phyloP scores from a whole-genome alignment of 2,888 invertebrate genomes.

The Mythimna albipuncta region DNA sequence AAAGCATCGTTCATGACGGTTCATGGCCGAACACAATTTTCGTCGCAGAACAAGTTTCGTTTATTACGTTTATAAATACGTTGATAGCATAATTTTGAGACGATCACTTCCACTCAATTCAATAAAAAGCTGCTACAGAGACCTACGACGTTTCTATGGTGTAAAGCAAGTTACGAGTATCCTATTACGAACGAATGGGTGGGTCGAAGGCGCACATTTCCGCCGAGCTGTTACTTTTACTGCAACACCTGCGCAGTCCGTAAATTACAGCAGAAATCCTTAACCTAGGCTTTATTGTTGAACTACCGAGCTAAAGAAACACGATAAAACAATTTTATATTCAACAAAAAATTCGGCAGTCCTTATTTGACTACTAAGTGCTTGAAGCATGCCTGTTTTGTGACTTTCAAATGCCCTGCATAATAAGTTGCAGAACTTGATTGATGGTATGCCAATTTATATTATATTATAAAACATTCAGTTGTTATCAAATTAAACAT shows the following conservation, averaged over 20 bases:
- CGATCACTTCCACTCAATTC: conserved; percentile 32
- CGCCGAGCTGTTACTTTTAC: conserved; percentile 69
- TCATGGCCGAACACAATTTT: conserved; percentile 16
- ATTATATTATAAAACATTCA: too few species aligned
- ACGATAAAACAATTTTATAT: conserved; percentile 71
- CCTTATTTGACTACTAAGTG: conserved; percentile 14
- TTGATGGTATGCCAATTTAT: not conserved
- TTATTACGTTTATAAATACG: conserved; percentile 7
- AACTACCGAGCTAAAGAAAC: conserved; percentile 67
- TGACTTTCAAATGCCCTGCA: not conserved
- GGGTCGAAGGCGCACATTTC: conserved; percentile 62
- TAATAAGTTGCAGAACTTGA: conserved; percentile 3
- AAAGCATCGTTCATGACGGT: conserved; percentile 50
- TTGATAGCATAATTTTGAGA: conserved; percentile 32
- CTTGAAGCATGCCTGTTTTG: not conserved
- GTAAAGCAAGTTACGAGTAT: conserved; percentile 66
- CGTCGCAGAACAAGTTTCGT: conserved; percentile 23
- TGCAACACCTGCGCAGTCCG: conserved; percentile 76
- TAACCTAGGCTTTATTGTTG: conserved; percentile 53
- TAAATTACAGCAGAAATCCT: conserved; percentile 68
- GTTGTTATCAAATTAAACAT: not conserved
- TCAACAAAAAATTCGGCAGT: conserved; percentile 4
- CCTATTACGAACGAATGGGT: conserved; percentile 62
- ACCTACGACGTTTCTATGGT: conserved; percentile 62
- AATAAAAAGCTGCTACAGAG: conserved; percentile 43